Evolutionary conservation across 2,113 vertebrate genomes (phyloP).

Genomic region (Eleginops maclovinus): DNA sequence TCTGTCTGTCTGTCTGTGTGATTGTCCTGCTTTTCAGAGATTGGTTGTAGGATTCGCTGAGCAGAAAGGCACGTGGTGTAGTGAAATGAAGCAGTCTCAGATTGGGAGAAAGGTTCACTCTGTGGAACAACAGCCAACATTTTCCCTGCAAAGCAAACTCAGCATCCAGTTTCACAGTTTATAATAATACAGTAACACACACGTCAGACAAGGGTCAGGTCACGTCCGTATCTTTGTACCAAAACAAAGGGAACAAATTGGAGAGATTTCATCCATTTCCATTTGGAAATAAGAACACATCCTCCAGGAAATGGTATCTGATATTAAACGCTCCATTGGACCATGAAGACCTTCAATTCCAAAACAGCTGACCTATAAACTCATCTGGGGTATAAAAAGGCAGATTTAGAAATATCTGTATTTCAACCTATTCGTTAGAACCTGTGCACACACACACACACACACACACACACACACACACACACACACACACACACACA

Average conservation of each 20-base stretch:
- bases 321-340: neutral
- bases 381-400: neutral
- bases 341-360: neutral
- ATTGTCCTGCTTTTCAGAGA: constrained; percentile 54
- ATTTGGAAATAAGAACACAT: neutral
- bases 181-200: neutral
- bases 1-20: constrained; percentile 9
- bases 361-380: neutral
- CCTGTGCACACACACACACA: constrained; percentile 27
- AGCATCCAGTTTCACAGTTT: constrained; percentile 63
- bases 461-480: constrained; percentile 9
- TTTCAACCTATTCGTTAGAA: neutral
- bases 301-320: neutral
- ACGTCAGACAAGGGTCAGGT: constrained; percentile 12
- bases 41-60: constrained; percentile 14
- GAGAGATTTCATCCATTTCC: neutral
- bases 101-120: constrained; percentile 28
- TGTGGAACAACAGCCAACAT: constrained; percentile 33
- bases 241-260: neutral
- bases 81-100: constrained; percentile 32
- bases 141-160: constrained; percentile 37
- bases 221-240: neutral
- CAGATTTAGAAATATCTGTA: neutral
- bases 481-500: constrained; percentile 35
- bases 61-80: constrained; percentile 65